Percentiles rank a stretch among this genome's conserved stretches.
Conservation (phyloP, 2,113 vertebrate genomes). For the Camarhynchus parvulus region DNA sequence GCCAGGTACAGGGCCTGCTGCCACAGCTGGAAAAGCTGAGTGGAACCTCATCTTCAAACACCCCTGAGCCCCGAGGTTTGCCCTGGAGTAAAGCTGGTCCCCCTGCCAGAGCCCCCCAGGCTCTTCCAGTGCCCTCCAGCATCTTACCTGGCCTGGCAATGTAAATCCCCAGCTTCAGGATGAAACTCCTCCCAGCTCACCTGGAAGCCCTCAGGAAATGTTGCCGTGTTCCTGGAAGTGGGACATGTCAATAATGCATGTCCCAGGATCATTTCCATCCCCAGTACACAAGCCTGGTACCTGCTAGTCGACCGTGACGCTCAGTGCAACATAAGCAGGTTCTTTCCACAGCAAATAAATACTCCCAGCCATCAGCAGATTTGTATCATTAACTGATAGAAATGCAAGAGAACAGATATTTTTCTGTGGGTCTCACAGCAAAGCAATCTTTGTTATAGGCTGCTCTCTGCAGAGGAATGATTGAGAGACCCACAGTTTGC, state of each 20-base stretch:
- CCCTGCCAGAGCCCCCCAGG: neutral
- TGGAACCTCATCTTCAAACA: neutral
- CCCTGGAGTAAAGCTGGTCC: neutral
- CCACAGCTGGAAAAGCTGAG: neutral
- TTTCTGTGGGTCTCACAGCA: neutral
- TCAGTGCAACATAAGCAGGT: neutral
- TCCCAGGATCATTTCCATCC: neutral
- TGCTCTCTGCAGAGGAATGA: neutral
- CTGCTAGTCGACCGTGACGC: neutral
- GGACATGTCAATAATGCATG: rapidly evolving
- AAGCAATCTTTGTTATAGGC: neutral
- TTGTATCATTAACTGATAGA: neutral
- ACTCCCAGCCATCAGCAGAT: neutral
- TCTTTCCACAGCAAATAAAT: neutral
- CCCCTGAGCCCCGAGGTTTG: rapidly evolving
- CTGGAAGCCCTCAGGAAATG: neutral
- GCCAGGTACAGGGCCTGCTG: neutral
- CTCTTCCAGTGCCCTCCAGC: neutral
- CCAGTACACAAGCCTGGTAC: neutral
- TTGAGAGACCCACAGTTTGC: neutral
- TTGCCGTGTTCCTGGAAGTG: neutral
- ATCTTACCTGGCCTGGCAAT: neutral
- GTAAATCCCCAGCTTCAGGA: neutral
- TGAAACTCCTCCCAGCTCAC: neutral
- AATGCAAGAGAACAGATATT: neutral